These are phyloP conservation scores for Idaea biselata DNA, from an alignment of 2,888 invertebrate species.

Conservation along the genomic window DNA sequence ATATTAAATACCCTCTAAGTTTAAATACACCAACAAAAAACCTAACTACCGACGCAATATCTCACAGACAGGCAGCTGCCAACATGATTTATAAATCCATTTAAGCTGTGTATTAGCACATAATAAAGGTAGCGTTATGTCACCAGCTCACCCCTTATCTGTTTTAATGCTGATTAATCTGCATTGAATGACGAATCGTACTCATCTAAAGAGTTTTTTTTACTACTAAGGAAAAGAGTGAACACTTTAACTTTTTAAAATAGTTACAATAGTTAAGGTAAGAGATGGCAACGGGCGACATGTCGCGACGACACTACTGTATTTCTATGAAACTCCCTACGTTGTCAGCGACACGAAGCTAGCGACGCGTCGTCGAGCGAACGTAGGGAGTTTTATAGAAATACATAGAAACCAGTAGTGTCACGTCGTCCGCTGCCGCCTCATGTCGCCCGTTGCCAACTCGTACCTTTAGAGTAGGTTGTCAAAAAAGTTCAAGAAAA, in stretches of 20 bases:
- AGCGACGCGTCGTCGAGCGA: too few relatives aligned
- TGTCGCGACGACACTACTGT: too few relatives aligned
- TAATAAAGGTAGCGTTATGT: not conserved
- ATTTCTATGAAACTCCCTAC: too few relatives aligned
- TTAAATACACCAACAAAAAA: not conserved
- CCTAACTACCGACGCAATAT: not conserved
- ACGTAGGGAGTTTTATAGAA: too few relatives aligned
- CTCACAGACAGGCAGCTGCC: not conserved
- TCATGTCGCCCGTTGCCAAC: too few relatives aligned
- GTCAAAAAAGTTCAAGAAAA: too few relatives aligned
- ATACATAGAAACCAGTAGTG: too few relatives aligned
- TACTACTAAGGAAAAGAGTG: not conserved
- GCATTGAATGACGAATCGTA: not conserved
- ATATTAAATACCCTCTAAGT: not conserved
- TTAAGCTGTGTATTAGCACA: not conserved
- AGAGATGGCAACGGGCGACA: too few relatives aligned
- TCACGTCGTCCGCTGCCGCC: too few relatives aligned
- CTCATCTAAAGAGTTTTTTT: not conserved
- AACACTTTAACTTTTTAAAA: not conserved
- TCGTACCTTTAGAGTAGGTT: too few relatives aligned
- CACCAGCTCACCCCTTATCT: not conserved
- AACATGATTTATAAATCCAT: not conserved
- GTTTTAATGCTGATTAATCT: not conserved
- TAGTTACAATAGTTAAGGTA: too few relatives aligned
- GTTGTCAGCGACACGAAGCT: too few relatives aligned